Evolutionary conservation across 2,888 invertebrate species (phyloP).

Genomic region (Caenorhabditis afra): DNA sequence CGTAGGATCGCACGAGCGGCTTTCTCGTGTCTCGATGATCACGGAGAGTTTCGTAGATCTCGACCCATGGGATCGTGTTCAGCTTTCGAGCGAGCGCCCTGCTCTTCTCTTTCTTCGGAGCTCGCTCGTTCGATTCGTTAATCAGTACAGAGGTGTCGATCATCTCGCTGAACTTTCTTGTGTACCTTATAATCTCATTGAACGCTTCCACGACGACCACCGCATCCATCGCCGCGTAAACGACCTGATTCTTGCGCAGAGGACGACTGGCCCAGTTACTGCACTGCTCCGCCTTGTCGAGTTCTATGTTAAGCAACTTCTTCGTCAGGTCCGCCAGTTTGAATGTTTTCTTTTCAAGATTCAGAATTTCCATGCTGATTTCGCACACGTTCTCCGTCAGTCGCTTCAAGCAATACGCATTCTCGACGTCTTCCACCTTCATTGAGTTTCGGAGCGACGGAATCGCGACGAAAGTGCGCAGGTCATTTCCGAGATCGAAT

Average conservation of each 20-base stretch:
- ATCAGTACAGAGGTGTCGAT: not conserved
- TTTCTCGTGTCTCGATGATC: slow-evolving; percentile 16
- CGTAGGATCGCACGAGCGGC: slow-evolving; percentile 30
- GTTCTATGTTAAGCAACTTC: slow-evolving; percentile 20
- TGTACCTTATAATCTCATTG: slow-evolving; percentile 33
- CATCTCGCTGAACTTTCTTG: not conserved
- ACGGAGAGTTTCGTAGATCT: slow-evolving; percentile 39
- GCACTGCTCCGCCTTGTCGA: slow-evolving; percentile 66
- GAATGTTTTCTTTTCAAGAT: slow-evolving; percentile 52
- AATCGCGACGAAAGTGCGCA: slow-evolving; percentile 54
- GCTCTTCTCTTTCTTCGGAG: slow-evolving; percentile 46
- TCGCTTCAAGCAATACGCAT: slow-evolving; percentile 53
- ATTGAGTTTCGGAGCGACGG: slow-evolving; percentile 18
- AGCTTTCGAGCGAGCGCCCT: slow-evolving; percentile 21
- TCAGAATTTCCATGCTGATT: slow-evolving; percentile 53
- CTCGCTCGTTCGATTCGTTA: slow-evolving; percentile 34
- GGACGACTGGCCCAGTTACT: slow-evolving; percentile 65
- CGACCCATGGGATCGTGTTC: slow-evolving; percentile 34
- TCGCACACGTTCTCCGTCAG: slow-evolving; percentile 58
- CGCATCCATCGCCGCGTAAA: slow-evolving; percentile 67
- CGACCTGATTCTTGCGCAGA: slow-evolving; percentile 56
- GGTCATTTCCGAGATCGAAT: slow-evolving; percentile 64
- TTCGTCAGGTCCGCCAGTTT: slow-evolving; percentile 60
- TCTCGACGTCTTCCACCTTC: slow-evolving; percentile 22
- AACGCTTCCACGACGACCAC: slow-evolving; percentile 61